Conservation (phyloP, 2,113 vertebrate species). For the Sphyrna mokarran region DNA sequence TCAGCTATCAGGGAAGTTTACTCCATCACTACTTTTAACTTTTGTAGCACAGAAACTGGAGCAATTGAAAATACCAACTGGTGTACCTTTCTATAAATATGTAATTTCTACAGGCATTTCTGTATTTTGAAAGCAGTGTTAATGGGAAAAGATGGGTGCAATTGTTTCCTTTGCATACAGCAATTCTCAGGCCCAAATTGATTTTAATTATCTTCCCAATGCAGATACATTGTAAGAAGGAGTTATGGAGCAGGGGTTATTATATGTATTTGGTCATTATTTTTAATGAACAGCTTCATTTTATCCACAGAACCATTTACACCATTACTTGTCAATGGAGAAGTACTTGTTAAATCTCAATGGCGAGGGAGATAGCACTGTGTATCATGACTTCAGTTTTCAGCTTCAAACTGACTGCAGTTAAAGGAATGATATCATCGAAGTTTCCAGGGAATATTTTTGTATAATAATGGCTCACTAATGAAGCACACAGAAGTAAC, state of each 20-base stretch:
- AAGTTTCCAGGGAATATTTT: slow-evolving; percentile 28
- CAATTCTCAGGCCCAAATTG: slow-evolving; percentile 45
- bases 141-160: neutral
- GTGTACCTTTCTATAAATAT: neutral
- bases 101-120: neutral
- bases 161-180: slow-evolving; percentile 45
- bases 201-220: slow-evolving; percentile 54
- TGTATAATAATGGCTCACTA: neutral
- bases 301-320: slow-evolving; percentile 49
- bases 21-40: neutral
- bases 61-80: neutral
- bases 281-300: slow-evolving; percentile 63
- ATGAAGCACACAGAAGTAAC: neutral
- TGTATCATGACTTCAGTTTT: slow-evolving; percentile 37
- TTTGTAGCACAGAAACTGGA: neutral
- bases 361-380: slow-evolving; percentile 43
- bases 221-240: slow-evolving; percentile 48
- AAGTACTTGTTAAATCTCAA: slow-evolving; percentile 50
- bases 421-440: slow-evolving; percentile 40
- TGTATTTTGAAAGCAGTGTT: neutral
- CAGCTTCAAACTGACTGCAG: slow-evolving; percentile 39
- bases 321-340: slow-evolving; percentile 46
- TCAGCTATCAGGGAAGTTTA: neutral
- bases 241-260: slow-evolving; percentile 55
- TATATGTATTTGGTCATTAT: slow-evolving; percentile 57